These are phyloP conservation scores for Ciconia maguari DNA, from an alignment of 2,113 vertebrate species.

Conservation along the genomic window DNA sequence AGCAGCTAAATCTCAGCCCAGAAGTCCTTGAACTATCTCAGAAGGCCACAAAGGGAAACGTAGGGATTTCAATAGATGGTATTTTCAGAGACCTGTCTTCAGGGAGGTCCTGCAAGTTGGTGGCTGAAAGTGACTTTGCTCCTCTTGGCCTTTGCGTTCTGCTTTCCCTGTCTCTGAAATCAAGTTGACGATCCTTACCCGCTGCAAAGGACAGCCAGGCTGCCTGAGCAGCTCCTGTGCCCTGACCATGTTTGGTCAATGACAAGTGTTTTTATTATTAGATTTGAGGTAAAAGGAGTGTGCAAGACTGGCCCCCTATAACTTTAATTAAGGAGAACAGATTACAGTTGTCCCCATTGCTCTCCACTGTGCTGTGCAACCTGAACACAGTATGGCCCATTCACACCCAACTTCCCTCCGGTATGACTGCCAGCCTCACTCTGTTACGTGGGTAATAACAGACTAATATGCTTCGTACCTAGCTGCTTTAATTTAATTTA, in stretches of 20 bases:
- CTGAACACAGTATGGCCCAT: not conserved
- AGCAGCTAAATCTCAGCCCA: not conserved
- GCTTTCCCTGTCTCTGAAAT: not conserved
- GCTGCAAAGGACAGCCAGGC: not conserved
- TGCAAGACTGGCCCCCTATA: not conserved
- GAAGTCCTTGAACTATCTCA: not conserved
- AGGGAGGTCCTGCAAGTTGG: not conserved
- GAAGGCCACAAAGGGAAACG: not conserved
- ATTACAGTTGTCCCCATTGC: not conserved
- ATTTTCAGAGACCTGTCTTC: not conserved
- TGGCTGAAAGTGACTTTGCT: not conserved
- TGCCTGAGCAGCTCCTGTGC: not conserved
- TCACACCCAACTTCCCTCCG: not conserved
- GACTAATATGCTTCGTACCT: not conserved
- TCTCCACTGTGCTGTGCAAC: not conserved
- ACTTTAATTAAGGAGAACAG: not conserved
- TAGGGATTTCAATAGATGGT: not conserved
- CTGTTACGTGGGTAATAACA: not conserved
- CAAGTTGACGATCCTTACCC: not conserved
- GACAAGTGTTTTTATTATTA: not conserved
- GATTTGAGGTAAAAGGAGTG: not conserved
- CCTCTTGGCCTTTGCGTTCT: not conserved
- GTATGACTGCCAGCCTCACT: not conserved
- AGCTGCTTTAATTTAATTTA: not conserved
- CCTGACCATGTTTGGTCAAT: fast-evolving